Conservation (phyloP, 2,888 invertebrate genomes). For the Eilema depressum region DNA sequence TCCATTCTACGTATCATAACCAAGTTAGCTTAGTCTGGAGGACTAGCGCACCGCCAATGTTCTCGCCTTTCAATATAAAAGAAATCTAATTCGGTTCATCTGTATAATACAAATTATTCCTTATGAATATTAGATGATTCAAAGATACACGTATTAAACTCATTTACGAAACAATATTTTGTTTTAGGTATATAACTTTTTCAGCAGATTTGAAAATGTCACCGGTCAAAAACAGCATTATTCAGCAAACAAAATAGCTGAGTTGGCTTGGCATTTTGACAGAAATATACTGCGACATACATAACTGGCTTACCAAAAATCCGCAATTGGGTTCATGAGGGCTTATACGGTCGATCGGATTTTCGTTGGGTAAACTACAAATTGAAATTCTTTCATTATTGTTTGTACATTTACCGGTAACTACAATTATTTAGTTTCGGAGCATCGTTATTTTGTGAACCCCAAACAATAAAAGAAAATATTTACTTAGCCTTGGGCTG, state of each 20-base stretch:
- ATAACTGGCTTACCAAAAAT: slow-evolving; percentile 21
- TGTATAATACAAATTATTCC: no score
- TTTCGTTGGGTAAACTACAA: slow-evolving; percentile 6
- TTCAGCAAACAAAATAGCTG: slow-evolving; percentile 16
- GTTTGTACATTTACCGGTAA: background rate
- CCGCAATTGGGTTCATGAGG: slow-evolving; percentile 18
- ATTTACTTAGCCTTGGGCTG: slow-evolving; percentile 6
- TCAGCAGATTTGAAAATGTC: slow-evolving; percentile 27
- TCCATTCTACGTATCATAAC: no score
- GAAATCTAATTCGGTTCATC: no score
- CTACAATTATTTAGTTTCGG: slow-evolving; percentile 5
- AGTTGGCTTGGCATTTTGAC: slow-evolving; percentile 35
- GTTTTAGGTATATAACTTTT: background rate
- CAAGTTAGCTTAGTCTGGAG: no score
- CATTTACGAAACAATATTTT: no score
- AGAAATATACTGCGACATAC: slow-evolving; percentile 22
- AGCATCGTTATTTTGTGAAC: background rate
- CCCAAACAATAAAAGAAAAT: background rate
- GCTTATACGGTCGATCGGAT: background rate
- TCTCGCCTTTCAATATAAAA: no score
- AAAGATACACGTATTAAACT: no score
- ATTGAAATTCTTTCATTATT: background rate
- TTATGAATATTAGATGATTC: no score
- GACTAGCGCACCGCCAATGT: no score
- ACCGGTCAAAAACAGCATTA: slow-evolving; percentile 27